Evolutionary conservation across 2,113 vertebrate species (phyloP).

Genomic region (Alligator mississippiensis): DNA sequence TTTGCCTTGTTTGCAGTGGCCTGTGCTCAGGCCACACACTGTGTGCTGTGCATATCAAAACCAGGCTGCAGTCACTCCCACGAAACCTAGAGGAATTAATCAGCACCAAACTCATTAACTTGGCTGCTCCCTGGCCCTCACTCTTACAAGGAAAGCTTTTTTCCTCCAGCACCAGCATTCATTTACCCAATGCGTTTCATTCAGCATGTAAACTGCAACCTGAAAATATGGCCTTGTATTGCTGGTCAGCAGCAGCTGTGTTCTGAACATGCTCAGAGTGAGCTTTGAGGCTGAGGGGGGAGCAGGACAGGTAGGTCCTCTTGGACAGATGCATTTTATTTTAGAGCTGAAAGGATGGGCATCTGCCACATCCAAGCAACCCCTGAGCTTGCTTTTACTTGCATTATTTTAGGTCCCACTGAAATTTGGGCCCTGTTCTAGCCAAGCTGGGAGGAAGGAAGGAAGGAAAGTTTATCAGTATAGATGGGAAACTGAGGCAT

Average conservation of each 20-base stretch:
- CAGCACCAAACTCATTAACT: no score
- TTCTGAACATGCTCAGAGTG: neutral
- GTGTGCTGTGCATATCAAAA: neutral
- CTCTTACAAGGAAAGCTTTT: neutral
- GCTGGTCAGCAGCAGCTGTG: neutral
- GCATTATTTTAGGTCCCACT: no score
- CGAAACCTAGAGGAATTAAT: neutral
- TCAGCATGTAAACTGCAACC: neutral
- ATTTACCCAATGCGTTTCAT: neutral
- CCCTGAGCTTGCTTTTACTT: neutral
- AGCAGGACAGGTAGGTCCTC: neutral
- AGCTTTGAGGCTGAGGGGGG: neutral
- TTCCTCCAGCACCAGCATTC: neutral
- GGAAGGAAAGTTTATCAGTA: no score
- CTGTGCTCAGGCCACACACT: slow-evolving; percentile 9
- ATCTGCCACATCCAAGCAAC: neutral
- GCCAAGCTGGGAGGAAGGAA: no score
- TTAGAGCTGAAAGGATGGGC: neutral
- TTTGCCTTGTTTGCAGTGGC: slow-evolving; percentile 7
- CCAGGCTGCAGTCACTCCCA: neutral
- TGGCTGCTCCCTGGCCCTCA: neutral
- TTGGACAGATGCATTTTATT: neutral
- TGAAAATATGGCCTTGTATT: neutral
- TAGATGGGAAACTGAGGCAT: no score
- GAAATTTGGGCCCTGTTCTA: no score